Conservation (phyloP, 2,113 vertebrate species). For the Chloropsis hardwickii region DNA sequence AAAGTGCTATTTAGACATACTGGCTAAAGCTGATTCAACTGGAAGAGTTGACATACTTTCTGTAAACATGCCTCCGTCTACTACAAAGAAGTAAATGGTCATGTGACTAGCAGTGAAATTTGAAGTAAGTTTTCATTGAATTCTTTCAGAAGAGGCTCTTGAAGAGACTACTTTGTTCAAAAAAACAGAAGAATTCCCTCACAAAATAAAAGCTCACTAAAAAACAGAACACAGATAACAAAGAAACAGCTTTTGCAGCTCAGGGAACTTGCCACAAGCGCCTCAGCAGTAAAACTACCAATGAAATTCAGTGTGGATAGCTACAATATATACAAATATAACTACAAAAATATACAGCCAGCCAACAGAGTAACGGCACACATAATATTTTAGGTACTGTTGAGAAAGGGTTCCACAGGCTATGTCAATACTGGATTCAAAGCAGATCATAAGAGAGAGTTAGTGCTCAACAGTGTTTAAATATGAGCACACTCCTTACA, state of each 20-base stretch:
- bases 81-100: background rate
- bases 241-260: background rate
- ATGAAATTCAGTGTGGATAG: background rate
- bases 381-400: background rate
- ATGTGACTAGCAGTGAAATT: background rate
- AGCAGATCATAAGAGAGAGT: background rate
- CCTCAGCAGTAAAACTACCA: background rate
- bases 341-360: background rate
- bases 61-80: background rate
- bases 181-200: background rate
- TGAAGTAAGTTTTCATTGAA: background rate
- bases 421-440: background rate
- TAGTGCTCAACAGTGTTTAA: background rate
- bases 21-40: background rate
- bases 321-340: background rate
- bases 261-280: background rate
- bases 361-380: accelerated
- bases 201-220: background rate
- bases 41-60: background rate
- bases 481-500: background rate
- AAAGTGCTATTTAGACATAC: background rate
- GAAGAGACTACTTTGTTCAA: background rate
- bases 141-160: background rate
- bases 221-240: background rate
- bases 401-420: background rate